Base-by-base conservation (phyloP, 2,113 vertebrate genomes). In the Guaruba guarouba region DNA sequence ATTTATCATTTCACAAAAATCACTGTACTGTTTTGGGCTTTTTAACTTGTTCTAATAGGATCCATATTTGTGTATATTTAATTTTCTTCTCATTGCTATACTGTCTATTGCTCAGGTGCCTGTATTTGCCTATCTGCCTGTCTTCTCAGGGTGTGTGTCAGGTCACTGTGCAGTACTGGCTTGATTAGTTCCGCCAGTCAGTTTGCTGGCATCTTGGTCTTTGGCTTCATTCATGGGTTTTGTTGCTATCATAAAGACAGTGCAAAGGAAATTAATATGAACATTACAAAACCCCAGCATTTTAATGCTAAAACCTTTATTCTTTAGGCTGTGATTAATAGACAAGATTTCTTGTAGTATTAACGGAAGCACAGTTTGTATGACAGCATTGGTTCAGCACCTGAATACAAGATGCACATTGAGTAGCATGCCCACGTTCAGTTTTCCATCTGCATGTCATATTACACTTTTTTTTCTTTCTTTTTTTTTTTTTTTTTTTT, bases 261-360 rank as follows among this genome's bases (percentile, higher is more conserved):
- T 17, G 13, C 67, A 52, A 84, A 91, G 90, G 86, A 93, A 91
- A 96, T 91, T 37, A 95, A 90, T 89, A n/a, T 0, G 3, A 90
- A 80, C 69, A 57, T 85, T 77, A 79, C 49, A 87, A 88, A 88
- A 83, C 85, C 48, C 29, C 31, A 82, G 48, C 39, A 94, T 95
- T 95, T 93, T 94, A 69, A 92, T 92, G 52, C 67, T 82, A 76
- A 92, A 82, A 67, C 13, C 20, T 24, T 93, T 2, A 62, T 96
- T 95, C 61, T n/a, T 67, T 85, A 49, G 55, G 37, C 54, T 95
- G 83, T 86, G 91, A 95, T 93, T 54, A 94, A 43, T 88, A 91
- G 77, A 64, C 20, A 44, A 83, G 51, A 68, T 84, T 88, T 82
- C 66, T 88, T 24, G 7, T 55, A 29, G 64, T 33, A 67, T 52